Base-by-base conservation (phyloP, 2,797 vertebrate species). In the Danio tinwini region DNA sequence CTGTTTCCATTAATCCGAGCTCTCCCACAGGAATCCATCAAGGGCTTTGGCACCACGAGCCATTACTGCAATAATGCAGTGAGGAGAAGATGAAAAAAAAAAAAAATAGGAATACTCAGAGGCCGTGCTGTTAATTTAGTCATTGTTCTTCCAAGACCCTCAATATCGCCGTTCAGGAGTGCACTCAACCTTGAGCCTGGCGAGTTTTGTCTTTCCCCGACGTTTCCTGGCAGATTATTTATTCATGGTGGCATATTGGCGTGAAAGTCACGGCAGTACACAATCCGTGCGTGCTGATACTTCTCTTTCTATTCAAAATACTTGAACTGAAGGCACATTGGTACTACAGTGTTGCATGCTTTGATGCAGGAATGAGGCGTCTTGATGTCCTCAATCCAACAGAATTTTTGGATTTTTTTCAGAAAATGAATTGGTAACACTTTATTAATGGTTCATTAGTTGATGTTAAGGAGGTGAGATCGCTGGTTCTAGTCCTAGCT, bases 1-100 rank as follows among this genome's bases (percentile, higher is more conserved):
- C 9, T 19, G 62, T 82, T 29, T 85, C 62, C 64, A 88, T 90
- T 90, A 85, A 87, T 85, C 74, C 85, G 9, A 81, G 82, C 77
- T 73, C 85, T 50, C 76, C 39, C 78, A 29, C 72, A 70, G 84
- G 83, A 87, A 84, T 84, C 68, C 82, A 84, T 85, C 72, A 85
- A 76, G 78, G 56, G 42, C 72, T 78, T 69, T 73, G 56, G 78
- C 76, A 82, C 80, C 67, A 76, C 80, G 82, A 83, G 77, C 80
- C 80, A 87, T 87, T 86, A 83, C 74, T 69, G 62, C 68, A 79
- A 83, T 84, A 85, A 83, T 68, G 64, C 84, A 62, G 55, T 65
- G 67, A 77, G 71, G 74, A 79, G 78, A 52, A 65, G 71, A 76
- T 52, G 77, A 47, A 59, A 74, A 76, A 68, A 59, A 74, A 76